Base-by-base conservation (phyloP, 2,888 invertebrate species). In the Acleris cristana region DNA sequence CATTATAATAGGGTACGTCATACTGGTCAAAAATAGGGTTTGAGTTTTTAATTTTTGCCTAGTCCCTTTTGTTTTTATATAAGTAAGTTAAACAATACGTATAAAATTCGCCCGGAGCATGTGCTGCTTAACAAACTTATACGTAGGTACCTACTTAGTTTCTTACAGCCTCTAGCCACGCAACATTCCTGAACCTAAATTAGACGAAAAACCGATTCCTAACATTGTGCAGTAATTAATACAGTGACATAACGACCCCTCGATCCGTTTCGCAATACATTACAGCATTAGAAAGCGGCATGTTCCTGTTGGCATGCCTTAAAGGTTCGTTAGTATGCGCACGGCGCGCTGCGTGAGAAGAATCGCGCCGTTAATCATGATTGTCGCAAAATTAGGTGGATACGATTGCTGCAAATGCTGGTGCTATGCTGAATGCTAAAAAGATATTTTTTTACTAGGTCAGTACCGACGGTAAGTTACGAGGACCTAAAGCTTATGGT, bases 271-370 rank as follows among this genome's bases (percentile, higher is more conserved):
- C 86, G 91, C 84, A 91, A 90, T 71, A 76, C 69, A 81, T 91
- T 90, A 89, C 90, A 86, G 74, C 86, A 90, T 87, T 91, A 90
- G 91, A 92, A 92, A 92, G 91, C 87, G 76, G 80, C 78, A 77
- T 82, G 87, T 87, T 89, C 89, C 90, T 86, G 84, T 75, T 85
- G 84, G 84, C 86, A 85, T 88, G 77, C 90, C 79, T 75, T 64
- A 64, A 70, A 54, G 19, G 44, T 51, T 44, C 61, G 58, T 57
- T 53, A 48, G 59, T 34, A 63, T 59, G 53, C 58, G 49, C 18
- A 23, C 56, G 16, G 53, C 23, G 62, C n/a, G 30, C 7, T 61
- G 68, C 70, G 68, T 68, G 70, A 48, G 58, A 48, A 19, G 58
- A 58, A 58, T 58, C 23, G 23, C n/a, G 48, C 10, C 19, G 48